Conservation (phyloP, 2,888 invertebrate genomes). For the Mamestra brassicae region DNA sequence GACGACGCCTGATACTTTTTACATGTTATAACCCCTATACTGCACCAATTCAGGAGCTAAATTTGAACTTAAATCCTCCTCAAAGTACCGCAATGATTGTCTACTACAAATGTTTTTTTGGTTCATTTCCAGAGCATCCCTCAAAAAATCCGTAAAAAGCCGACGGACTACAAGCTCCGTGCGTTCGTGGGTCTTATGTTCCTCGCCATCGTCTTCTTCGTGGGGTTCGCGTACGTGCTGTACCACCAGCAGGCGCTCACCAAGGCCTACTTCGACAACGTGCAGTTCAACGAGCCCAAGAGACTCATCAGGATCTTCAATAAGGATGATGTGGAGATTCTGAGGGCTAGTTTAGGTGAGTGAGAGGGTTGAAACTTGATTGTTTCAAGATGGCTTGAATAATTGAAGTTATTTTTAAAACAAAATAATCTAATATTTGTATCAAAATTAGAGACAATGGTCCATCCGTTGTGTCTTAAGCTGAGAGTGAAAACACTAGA, state of each 20-base stretch:
- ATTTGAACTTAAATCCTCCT: no score
- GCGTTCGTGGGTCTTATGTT: conserved; percentile 96
- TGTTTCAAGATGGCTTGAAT: neutral
- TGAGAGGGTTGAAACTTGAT: neutral
- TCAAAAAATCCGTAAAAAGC: conserved; percentile 93
- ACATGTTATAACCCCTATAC: no score
- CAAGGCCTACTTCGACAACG: conserved; percentile 95
- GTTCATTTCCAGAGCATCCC: conserved; percentile 92
- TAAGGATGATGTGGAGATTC: conserved; percentile 93
- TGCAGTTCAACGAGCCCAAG: conserved; percentile 95
- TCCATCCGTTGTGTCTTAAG: neutral
- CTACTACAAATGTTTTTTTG: neutral
- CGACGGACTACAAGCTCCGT: conserved; percentile 95
- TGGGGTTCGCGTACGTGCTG: conserved; percentile 95
- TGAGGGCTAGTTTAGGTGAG: conserved; percentile 92
- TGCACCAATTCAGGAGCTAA: no score
- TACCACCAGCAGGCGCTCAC: conserved; percentile 96
- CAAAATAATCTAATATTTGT: no score
- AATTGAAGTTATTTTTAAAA: no score
- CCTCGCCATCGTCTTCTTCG: conserved; percentile 95
- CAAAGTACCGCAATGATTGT: no score
- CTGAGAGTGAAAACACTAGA: neutral
- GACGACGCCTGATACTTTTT: no score
- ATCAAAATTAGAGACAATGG: no score
- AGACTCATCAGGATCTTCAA: conserved; percentile 94